These are phyloP conservation scores for Cromileptes altivelis DNA, from an alignment of 2,113 vertebrate species.

Conservation along the genomic window DNA sequence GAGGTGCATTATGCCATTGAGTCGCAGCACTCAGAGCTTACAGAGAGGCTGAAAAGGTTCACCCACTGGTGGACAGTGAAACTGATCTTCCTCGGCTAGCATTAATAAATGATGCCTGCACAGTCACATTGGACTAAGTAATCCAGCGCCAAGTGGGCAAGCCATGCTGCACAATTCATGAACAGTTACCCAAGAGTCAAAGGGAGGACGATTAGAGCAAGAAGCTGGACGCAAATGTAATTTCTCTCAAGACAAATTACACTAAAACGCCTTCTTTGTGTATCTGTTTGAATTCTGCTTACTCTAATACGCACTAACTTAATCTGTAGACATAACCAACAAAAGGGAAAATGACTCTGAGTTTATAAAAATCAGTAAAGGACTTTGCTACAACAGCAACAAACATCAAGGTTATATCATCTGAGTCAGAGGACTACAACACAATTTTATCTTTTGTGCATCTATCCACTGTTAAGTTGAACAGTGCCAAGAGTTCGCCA, in stretches of 20 bases:
- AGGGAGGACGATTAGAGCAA: slow-evolving; percentile 49
- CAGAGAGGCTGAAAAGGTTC: slow-evolving; percentile 59
- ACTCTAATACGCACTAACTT: background rate
- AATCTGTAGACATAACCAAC: background rate
- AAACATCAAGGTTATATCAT: slow-evolving; percentile 1
- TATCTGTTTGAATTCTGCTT: background rate
- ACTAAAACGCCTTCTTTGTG: background rate
- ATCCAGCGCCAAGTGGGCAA: slow-evolving; percentile 79
- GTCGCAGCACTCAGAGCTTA: slow-evolving; percentile 34
- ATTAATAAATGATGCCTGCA: slow-evolving; percentile 85
- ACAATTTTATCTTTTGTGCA: background rate
- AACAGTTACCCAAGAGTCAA: slow-evolving; percentile 77
- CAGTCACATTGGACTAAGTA: slow-evolving; percentile 78
- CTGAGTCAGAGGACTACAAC: background rate
- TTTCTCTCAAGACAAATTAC: slow-evolving; percentile 4
- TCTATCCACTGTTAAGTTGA: slow-evolving; percentile 6
- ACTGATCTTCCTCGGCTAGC: slow-evolving; percentile 75
- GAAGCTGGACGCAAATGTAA: slow-evolving; percentile 21
- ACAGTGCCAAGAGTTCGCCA: background rate
- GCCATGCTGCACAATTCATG: slow-evolving; percentile 82
- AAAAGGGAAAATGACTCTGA: background rate
- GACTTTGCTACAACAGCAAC: slow-evolving; percentile 26
- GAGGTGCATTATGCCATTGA: slow-evolving; percentile 57
- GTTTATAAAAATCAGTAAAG: slow-evolving; percentile 22
- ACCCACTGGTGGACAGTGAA: slow-evolving; percentile 79